Base-by-base conservation (phyloP, 2,797 vertebrate genomes). In the Mus caroli region DNA sequence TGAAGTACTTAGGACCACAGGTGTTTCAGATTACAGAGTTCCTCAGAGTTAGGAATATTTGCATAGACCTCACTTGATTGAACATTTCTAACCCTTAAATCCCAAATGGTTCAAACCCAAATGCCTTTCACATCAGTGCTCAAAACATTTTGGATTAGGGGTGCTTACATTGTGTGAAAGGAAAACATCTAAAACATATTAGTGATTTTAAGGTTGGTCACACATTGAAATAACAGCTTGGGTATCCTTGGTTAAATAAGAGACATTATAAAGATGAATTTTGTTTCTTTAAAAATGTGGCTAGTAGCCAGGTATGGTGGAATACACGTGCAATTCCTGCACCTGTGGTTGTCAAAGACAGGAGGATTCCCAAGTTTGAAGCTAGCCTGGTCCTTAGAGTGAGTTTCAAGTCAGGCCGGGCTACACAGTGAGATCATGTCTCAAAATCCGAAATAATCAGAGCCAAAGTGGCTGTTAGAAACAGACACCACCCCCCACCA, bases 141-240 rank as follows among this genome's bases (percentile, higher is more conserved):
- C 50, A 84, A 90, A 90, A 40, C 4, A 40, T 58, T 94, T 87
- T 79, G 82, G 37, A 85, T 90, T 90, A 78, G 34, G 50, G 12
- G 46, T 22, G 73, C 52, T 71, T 64, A 94, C 78, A 1, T 14
- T 73, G 43, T 64, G 46, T 75, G 37, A 82, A 80, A 94, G 43
- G 75, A 87, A 93, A 54, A 11, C 91, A 82, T 71, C 13, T 90
- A 87, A 96, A 89, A 64, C 58, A 54, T 77, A 73, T 84, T 62
- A 78, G 40, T 78, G 62, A 90, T 90, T 78, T 85, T 84, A 79
- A 88, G 73, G 71, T 93, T 87, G 80, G 89, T 90, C 43, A 89
- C 60, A 82, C 52, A 46, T 56, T 83, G 73, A 94, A 91, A 92
- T 82, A 75, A 73, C 58, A 80, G 40, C 34, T 40, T 69, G 19